These are phyloP conservation scores for Gambelia wislizenii DNA, from an alignment of 2,797 vertebrate species.

Conservation along the genomic window DNA sequence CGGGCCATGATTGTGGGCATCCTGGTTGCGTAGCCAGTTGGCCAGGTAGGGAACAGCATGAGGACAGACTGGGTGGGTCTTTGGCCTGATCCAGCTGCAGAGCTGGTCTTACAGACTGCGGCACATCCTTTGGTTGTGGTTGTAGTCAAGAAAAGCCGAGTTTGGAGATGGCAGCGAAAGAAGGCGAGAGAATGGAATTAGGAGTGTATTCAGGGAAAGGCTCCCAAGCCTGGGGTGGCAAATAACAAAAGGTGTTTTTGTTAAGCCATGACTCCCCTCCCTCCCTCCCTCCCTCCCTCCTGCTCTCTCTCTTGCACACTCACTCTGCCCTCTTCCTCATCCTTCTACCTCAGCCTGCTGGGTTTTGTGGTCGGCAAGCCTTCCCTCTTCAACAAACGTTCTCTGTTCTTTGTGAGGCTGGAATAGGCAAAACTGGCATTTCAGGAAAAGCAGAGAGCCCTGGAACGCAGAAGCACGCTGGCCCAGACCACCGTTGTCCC, in stretches of 20 bases:
- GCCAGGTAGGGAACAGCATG: background rate
- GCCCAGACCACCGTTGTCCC: too few species aligned
- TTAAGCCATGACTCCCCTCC: too few species aligned
- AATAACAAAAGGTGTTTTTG: background rate
- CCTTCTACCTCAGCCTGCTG: background rate
- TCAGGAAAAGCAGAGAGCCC: background rate
- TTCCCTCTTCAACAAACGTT: background rate
- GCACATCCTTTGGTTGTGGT: too few species aligned
- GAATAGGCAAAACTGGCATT: too few species aligned
- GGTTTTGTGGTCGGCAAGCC: background rate
- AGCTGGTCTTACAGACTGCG: background rate
- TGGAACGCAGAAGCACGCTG: background rate
- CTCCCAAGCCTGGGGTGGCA: background rate
- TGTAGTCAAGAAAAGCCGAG: background rate
- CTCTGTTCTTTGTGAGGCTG: background rate
- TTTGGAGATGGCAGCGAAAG: background rate
- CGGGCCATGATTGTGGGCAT: background rate
- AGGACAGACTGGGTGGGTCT: background rate
- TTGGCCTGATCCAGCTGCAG: background rate
- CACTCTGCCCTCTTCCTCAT: background rate
- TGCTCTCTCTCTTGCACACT: background rate
- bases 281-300: too few species aligned
- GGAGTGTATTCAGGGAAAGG: background rate
- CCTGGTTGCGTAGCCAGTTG: background rate
- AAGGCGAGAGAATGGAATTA: background rate